Evolutionary conservation across 2,797 vertebrate genomes (phyloP), one percentile per base, ranked within the genome.

Genomic region (Hylomyscus alleni): DNA sequence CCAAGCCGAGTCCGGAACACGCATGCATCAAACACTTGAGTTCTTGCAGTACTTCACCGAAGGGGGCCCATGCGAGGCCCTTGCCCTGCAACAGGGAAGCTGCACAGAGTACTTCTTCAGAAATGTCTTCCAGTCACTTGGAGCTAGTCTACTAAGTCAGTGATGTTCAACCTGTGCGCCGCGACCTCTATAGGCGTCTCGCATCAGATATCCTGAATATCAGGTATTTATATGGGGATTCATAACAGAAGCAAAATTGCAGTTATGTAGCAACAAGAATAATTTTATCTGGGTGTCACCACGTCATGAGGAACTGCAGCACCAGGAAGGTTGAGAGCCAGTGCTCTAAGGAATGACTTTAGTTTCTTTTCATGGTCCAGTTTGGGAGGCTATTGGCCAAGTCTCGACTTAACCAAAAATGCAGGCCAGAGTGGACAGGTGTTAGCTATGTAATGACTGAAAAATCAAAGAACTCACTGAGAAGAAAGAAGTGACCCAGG

Each of bases 1-100:
- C 67, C 22, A 19, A 52, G 22, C 4, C 50, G 75, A 47, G 24
- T 62, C 88, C 82, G 20, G 2, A 37, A 26, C 24, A 1, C 50
- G 13, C 50, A 52, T n/a, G 11, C 15, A n/a, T 8, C 26, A 85
- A 58, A 26, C 54, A 37, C 69, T 86, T 4, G 10, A 47, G 62
- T 14, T 17, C 78, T 76, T 44, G 29, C 13, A 24, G 6, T 4
- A 0, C 77, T 84, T 88, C 82, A 78, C 9, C 12, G 73, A 58
- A 29, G 50, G 1, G 6, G 50, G 78, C 15, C 44, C 3, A 1
- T 2, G 44, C 13, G 5, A 37, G 58, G 76, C 11, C 34, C 37
- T 65, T 37, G 58, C 40, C 37, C 69, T 22, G 20, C 6, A 44
- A 29, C 0, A 0, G 14, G 26, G 0, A 2, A 20, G 1, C 58